Evolutionary conservation across 2,888 invertebrate genomes (phyloP).

Genomic region (Hypolimnas misippus): DNA sequence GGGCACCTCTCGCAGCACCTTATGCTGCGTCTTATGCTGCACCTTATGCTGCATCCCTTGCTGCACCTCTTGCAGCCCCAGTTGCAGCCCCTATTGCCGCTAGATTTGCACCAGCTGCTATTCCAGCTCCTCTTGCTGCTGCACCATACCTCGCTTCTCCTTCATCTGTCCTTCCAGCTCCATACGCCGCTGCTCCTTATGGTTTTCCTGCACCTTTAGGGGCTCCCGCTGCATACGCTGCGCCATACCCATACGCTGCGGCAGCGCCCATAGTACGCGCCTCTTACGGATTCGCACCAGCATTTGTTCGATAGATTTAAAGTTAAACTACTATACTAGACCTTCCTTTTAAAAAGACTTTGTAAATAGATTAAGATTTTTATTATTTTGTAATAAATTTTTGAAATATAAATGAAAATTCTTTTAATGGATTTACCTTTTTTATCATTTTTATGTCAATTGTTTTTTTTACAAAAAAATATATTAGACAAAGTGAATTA

Average conservation of each 20-base stretch:
- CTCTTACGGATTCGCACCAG: conserved; percentile 65
- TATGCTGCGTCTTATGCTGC: conserved; percentile 46
- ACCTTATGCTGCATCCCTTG: conserved; percentile 36
- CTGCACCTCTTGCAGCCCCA: conserved; percentile 47
- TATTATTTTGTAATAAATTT: conserved; percentile 21
- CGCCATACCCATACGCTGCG: conserved; percentile 47
- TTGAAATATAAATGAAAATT: background rate
- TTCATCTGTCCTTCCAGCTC: conserved; percentile 40
- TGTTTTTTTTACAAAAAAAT: no score
- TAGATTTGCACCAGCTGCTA: conserved; percentile 45
- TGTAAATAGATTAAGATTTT: conserved; percentile 36
- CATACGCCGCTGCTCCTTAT: conserved; percentile 48
- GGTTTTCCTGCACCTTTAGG: conserved; percentile 45
- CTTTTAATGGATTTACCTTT: conserved; percentile 6
- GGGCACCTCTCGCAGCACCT: conserved; percentile 41
- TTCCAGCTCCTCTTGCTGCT: conserved; percentile 32
- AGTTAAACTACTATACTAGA: conserved; percentile 62
- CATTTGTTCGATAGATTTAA: conserved; percentile 77
- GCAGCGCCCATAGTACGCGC: conserved; percentile 50
- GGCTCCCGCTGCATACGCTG: conserved; percentile 49
- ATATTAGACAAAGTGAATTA: no score
- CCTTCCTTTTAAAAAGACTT: conserved; percentile 67
- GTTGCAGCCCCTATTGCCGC: conserved; percentile 40
- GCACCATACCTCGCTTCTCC: conserved; percentile 50
- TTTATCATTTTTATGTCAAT: background rate